Evolutionary conservation across 2,888 invertebrate species (phyloP).

Genomic region (Parnassius smintheus): DNA sequence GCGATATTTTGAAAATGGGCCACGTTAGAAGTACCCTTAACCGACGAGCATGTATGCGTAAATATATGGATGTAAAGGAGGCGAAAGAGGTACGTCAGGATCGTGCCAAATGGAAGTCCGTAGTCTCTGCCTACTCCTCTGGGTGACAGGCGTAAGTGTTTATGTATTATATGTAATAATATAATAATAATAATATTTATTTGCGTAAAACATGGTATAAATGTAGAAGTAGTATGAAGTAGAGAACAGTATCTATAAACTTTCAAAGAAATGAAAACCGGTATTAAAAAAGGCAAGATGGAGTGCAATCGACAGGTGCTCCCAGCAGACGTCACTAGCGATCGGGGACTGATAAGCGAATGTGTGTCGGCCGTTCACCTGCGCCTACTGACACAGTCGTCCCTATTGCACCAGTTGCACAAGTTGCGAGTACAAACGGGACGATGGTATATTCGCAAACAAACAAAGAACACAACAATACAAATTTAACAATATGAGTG

Average conservation of each 20-base stretch:
- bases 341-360: constrained; percentile 71
- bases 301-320: constrained; percentile 60
- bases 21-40: too few species aligned
- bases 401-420: constrained; percentile 47
- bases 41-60: too few species aligned
- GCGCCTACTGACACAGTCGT: constrained; percentile 69
- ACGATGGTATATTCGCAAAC: constrained; percentile 38
- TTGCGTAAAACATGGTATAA: too few species aligned
- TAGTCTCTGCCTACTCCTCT: too few species aligned
- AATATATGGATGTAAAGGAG: too few species aligned
- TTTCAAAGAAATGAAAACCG: constrained; percentile 30
- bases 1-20: too few species aligned
- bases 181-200: too few species aligned
- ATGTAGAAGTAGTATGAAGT: too few species aligned
- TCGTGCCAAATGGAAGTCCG: too few species aligned
- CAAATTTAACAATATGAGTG: constrained; percentile 51
- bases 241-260: constrained; percentile 14
- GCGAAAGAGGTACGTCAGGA: too few species aligned
- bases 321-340: constrained; percentile 61
- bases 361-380: constrained; percentile 78
- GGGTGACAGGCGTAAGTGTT: too few species aligned
- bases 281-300: constrained; percentile 31
- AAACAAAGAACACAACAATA: constrained; percentile 53
- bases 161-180: too few species aligned
- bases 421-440: constrained; percentile 35